Evolutionary conservation across 2,113 vertebrate species (phyloP), one percentile per base, ranked within the genome.

Genomic region (Lipophrys pholis): DNA sequence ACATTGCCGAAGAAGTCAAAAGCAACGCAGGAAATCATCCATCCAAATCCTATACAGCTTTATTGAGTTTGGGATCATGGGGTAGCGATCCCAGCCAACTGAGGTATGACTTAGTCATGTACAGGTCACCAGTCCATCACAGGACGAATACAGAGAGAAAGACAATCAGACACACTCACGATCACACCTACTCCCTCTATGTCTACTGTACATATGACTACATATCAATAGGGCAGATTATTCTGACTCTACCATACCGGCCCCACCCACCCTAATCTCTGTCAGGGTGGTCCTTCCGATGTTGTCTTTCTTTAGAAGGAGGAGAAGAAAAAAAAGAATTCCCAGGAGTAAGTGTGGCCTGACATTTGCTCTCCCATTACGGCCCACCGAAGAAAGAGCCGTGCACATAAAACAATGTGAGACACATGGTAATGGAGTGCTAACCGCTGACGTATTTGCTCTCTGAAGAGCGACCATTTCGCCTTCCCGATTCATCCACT

Each of bases 351-450:
- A 65, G 88, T 89, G 89, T 80, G 84, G 78, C 82, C 83, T 90
- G 85, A 90, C 89, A 87, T 86, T 80, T 54, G 53, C 82, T 81
- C 88, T 94, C 92, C 82, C 78, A 83, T 92, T 90, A 88, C 85
- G 84, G 85, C 80, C 90, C 87, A 89, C 85, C 87, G 83, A 86
- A 87, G 86, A 85, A 84, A 78, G 71, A 61, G 80, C 79, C 59
- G 54, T 16, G 54, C 68, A 84, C 88, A 89, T 91, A 89, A 91
- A 91, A 91, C 89, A 91, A 87, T 56, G 56, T 54, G 82, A 84
- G 73, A 80, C 80, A 76, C 76, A 58, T 78, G 87, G 85, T 93
- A 92, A 93, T 92, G 88, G 91, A 93, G 93, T 92, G 91, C 86
- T 91, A 91, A 93, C 86, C 86, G 75, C 87, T 88, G 88, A 90